Conservation (phyloP, 2,113 vertebrate genomes). For the Trinectes maculatus region DNA sequence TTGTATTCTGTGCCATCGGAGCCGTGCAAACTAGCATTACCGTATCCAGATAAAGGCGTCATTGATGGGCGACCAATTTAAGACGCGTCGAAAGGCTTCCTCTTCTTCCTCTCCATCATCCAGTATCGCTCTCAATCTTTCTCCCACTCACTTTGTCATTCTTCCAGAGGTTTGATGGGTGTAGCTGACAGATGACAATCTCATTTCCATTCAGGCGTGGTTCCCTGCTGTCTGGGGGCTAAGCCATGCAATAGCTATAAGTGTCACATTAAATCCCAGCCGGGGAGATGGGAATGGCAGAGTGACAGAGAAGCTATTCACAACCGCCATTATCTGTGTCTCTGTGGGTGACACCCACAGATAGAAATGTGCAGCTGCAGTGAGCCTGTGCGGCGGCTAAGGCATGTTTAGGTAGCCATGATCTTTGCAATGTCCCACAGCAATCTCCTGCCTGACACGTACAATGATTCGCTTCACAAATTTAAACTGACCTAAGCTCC, state of each 20-base stretch:
- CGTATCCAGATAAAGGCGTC: conserved; percentile 46
- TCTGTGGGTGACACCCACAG: conserved; percentile 72
- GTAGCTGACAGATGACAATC: conserved; percentile 78
- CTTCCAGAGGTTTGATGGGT: conserved; percentile 67
- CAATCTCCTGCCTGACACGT: conserved; percentile 53
- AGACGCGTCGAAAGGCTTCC: conserved; percentile 34
- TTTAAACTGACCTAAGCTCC: conserved; percentile 33
- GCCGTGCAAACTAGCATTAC: conserved; percentile 14
- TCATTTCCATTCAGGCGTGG: conserved; percentile 74
- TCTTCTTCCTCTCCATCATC: conserved; percentile 54
- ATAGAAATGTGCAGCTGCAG: conserved; percentile 62
- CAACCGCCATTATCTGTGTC: conserved; percentile 66
- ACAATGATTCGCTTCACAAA: conserved; percentile 45
- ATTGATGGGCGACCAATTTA: conserved; percentile 30
- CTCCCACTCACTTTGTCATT: conserved; percentile 63
- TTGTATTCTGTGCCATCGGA: conserved; percentile 51
- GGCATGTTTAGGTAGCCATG: conserved; percentile 62
- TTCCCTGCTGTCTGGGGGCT: conserved; percentile 69
- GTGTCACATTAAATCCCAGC: conserved; percentile 79
- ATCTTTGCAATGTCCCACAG: conserved; percentile 68
- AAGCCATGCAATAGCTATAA: conserved; percentile 76
- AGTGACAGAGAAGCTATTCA: conserved; percentile 73
- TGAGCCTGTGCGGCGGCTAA: conserved; percentile 42
- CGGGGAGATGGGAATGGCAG: conserved; percentile 64
- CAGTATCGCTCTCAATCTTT: conserved; percentile 61